Conservation (phyloP, 1,140 invertebrate genomes). For the Euura saliciscinereae region DNA sequence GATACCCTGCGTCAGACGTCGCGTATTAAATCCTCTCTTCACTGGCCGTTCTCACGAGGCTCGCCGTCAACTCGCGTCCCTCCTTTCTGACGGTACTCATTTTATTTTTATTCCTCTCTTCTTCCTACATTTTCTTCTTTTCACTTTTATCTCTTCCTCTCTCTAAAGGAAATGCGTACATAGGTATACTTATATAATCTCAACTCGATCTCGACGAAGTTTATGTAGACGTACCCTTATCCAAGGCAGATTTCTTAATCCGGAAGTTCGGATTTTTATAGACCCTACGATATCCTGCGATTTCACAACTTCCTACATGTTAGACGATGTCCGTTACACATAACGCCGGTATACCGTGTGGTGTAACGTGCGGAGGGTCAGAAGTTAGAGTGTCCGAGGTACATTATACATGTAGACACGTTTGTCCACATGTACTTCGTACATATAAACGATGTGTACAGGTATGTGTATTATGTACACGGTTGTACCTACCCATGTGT, state of each 20-base stretch:
- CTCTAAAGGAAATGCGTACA: not conserved
- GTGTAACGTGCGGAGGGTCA: not conserved
- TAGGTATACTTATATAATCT: not conserved
- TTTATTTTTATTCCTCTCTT: not conserved
- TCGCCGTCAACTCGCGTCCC: not conserved
- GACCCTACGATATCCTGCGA: not conserved
- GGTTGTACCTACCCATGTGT: constrained; percentile 22
- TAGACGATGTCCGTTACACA: not conserved
- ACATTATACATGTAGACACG: constrained; percentile 27
- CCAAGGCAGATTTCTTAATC: not conserved
- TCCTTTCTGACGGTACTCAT: not conserved
- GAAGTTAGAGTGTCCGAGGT: constrained; percentile 18
- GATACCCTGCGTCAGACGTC: not conserved
- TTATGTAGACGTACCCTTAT: too few relatives aligned
- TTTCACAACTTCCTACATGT: not conserved
- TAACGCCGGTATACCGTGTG: not conserved
- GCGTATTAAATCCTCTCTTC: not conserved
- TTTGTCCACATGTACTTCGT: not conserved
- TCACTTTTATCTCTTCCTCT: not conserved
- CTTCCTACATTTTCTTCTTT: not conserved
- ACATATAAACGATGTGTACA: constrained; percentile 39
- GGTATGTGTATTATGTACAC: constrained; percentile 45
- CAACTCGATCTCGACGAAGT: not conserved
- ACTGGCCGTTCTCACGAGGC: not conserved
- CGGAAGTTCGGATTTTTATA: constrained; percentile 5